Evolutionary conservation across 1,140 invertebrate genomes (phyloP), one percentile per base, ranked within the genome.

Genomic region (Anoplophora glabripennis): DNA sequence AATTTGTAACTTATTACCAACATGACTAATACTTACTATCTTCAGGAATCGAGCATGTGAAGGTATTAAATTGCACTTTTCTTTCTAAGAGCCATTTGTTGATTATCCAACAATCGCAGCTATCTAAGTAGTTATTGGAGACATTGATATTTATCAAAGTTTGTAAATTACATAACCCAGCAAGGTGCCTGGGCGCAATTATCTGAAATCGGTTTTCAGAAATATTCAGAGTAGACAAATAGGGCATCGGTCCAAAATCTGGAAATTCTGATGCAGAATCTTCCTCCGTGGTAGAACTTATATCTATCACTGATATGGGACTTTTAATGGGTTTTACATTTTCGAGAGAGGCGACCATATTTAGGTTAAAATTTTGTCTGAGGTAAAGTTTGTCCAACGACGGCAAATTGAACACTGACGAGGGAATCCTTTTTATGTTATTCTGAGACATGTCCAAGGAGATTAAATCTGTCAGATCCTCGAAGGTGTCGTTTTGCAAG

Each of bases 311-410:
- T 14, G 52, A 42, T 12, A 71, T 53, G 40, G 63, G 67, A 57
- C 67, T 64, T 14, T 8, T 8, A 21, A 69, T 65, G 8, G 67
- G 67, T 52, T 59, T 69, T 3, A 57, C 62, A 17, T 37, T 35
- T 51, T 71, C 67, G 14, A 71, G 28, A 18, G 48, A 48, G 17
- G 69, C 65, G 0, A 59, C 57, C 18, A 71, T 64, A 57, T 71
- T 69, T 4, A 63, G 62, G 40, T 69, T 67, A n/a, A 53, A 55
- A 69, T 85, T 84, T 44, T 81, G 78, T 52, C 77, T 79, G 9
- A 84, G 72, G 61, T 84, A 83, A 9, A 85, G 64, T 65, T 81
- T 83, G 63, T 81, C 76, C 59, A 85, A 67, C 2, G 77, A 76
- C 0, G 82, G 81, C 61, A 84, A 55, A 54, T 82, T 76, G 35